Conservation (phyloP, 2,113 vertebrate genomes). For the Eretmochelys imbricata region DNA sequence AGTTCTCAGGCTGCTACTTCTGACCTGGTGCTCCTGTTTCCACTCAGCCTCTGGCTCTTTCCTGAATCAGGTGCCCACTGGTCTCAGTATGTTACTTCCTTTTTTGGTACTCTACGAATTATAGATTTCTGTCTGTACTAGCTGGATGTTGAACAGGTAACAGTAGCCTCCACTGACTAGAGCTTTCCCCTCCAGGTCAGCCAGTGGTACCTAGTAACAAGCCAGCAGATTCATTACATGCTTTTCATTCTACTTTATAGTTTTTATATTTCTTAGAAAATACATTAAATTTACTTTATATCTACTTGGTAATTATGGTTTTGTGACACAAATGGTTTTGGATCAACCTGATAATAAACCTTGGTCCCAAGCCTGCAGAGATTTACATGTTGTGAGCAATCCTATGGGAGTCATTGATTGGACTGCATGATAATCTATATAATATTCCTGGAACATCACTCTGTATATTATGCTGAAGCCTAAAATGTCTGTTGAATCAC, state of each 20-base stretch:
- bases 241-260: not conserved
- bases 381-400: not conserved
- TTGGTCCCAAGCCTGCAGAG: not conserved
- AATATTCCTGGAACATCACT: not conserved
- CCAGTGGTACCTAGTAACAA: not conserved
- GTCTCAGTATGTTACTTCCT: not conserved
- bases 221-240: not conserved
- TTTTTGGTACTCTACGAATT: not conserved
- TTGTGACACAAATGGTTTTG: not conserved
- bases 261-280: not conserved
- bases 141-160: not conserved
- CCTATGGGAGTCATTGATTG: not conserved
- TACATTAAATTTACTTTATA: not conserved
- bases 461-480: not conserved
- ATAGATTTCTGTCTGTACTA: not conserved
- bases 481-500: not conserved
- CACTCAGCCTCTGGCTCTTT: not conserved
- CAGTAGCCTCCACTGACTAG: not conserved
- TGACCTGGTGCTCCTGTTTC: not conserved
- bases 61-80: not conserved
- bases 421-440: not conserved
- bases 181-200: not conserved
- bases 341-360: not conserved
- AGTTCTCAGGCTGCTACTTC: not conserved
- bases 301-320: not conserved